Conservation (phyloP, 92 coral and sea anemone genomes). For the Zoanthus gigantus region DNA sequence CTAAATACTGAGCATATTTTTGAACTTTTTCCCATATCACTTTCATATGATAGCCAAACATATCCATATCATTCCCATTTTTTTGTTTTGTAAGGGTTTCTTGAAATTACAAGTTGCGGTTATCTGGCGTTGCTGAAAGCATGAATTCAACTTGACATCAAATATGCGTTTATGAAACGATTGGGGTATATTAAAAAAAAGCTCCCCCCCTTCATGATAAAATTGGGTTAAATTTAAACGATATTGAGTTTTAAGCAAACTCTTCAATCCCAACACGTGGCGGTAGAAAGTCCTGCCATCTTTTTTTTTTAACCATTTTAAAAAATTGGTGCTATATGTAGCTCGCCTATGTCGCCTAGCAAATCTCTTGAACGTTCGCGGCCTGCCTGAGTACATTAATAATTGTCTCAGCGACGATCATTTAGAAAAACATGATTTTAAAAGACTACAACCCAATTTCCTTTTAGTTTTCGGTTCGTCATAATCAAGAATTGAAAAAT, state of each 20-base stretch:
- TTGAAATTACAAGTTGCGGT: slow-evolving; percentile 20
- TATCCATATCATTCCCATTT: no score
- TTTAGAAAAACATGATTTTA: not conserved
- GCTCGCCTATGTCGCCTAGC: not conserved
- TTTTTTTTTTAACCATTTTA: not conserved
- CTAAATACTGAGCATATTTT: no score
- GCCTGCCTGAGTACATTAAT: not conserved
- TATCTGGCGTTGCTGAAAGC: slow-evolving; percentile 36
- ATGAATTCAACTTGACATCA: slow-evolving; percentile 34
- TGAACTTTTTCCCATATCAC: no score
- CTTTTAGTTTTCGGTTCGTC: not conserved
- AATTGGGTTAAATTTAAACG: not conserved
- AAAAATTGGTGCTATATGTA: slow-evolving; percentile 10
- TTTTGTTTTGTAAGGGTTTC: not conserved
- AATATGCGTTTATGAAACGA: not conserved
- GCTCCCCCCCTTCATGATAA: not conserved
- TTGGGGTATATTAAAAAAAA: not conserved
- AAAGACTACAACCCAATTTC: not conserved
- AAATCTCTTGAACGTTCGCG: not conserved
- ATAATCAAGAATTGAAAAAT: no score
- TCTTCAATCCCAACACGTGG: not conserved
- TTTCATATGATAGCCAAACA: no score
- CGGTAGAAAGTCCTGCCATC: slow-evolving; percentile 3
- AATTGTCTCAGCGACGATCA: not conserved
- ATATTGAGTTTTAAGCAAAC: no score